These are phyloP conservation scores for Drosophila buzzatii DNA, from an alignment of 2,888 invertebrate genomes.

Conservation along the genomic window DNA sequence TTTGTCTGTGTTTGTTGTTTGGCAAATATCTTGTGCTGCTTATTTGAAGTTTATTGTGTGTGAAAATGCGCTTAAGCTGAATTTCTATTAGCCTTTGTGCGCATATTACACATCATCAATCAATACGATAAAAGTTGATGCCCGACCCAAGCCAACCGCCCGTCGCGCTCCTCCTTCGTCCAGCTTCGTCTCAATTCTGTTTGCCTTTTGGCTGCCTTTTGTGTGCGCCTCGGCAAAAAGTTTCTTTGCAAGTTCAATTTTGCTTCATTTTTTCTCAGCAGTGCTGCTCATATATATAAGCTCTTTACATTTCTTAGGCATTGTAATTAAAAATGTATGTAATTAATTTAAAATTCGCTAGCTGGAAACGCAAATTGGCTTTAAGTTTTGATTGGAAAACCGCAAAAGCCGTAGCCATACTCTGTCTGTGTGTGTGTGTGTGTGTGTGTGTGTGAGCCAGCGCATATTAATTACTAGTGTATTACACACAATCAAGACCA, in stretches of 20 bases:
- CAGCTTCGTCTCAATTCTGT: background rate
- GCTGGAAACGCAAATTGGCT: slow-evolving; percentile 31
- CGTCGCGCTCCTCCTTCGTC: background rate
- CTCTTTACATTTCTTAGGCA: slow-evolving; percentile 24
- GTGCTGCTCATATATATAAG: background rate
- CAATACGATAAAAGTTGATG: slow-evolving; percentile 74
- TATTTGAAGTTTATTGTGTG: slow-evolving; percentile 83
- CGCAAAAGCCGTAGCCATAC: slow-evolving; percentile 34
- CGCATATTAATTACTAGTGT: slow-evolving; percentile 71
- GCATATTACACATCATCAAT: slow-evolving; percentile 83
- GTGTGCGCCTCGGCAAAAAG: slow-evolving; percentile 20
- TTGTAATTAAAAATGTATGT: slow-evolving; percentile 38
- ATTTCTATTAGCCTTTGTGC: slow-evolving; percentile 81
- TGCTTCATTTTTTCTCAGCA: slow-evolving; percentile 11
- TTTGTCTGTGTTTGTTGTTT: slow-evolving; percentile 27
- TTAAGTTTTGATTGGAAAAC: slow-evolving; percentile 39
- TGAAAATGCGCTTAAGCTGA: slow-evolving; percentile 81
- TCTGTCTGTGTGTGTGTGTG: slow-evolving; percentile 3
- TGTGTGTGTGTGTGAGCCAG: slow-evolving; percentile 23
- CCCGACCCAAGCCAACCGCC: background rate
- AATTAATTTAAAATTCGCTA: slow-evolving; percentile 59
- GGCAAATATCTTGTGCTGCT: slow-evolving; percentile 58
- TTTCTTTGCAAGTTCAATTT: slow-evolving; percentile 53
- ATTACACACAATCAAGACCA: slow-evolving; percentile 23
- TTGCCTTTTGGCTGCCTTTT: background rate